Evolutionary conservation across 2,888 invertebrate genomes (phyloP), one percentile per base, ranked within the genome.

Genomic region (Sarcophaga variegata): DNA sequence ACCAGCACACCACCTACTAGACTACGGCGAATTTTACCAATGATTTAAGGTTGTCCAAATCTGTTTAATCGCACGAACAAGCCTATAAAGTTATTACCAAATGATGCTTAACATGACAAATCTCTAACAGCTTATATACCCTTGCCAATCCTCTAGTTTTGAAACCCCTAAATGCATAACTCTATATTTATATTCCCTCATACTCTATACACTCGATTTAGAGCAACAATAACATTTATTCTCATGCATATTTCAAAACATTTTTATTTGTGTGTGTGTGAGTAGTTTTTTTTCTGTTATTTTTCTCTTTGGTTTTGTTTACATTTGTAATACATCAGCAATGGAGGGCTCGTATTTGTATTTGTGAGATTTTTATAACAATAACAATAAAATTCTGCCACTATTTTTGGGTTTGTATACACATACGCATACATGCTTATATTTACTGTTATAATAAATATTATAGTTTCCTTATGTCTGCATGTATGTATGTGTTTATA

Each of bases 281-380:
- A 80, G 72, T 37, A 37, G 6, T 6, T 37, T 37, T 27, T 27
- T 37, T 37, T 37, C 37, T 37, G 37, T 2, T 2, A 10, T 37
- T 37, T 37, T 54, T 12, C 10, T 54, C 70, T 85, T 27, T 49
- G 81, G 81, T 82, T 82, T 89, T 89, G 88, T 89, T 89, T 88
- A 88, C 86, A 90, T 75, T 71, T 86, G 79, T 83, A 88, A 81
- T 63, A 49, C 17, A 63, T n/a, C 62, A 62, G 62, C n/a, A 10
- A 62, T 20, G 62, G 27, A 63, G 70, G 27, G 70, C 37, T 37
- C 12, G 1, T 71, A 27, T 69, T 45, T 67, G 37, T 25, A 67
- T 70, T 78, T 78, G 70, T 71, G 17, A 70, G 74, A 70, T 85
- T 84, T 79, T 59, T 76, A 22, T 75, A 70, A 66, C 74, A 82